Conservation (phyloP, 2,797 vertebrate species). For the Dicrostonyx torquatus region DNA sequence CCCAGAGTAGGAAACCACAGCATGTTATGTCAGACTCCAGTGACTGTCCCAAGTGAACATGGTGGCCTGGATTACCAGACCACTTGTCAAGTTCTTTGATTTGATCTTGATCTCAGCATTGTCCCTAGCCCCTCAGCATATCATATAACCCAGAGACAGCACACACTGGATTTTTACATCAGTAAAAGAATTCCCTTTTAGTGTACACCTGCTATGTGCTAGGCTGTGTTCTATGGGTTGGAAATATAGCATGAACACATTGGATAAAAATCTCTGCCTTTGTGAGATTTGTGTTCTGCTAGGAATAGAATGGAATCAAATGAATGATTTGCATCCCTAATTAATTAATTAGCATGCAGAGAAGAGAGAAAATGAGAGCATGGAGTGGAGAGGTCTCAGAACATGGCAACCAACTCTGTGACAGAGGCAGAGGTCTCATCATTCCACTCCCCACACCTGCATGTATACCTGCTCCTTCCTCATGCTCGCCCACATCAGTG, state of each 20-base stretch:
- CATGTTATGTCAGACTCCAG: background rate
- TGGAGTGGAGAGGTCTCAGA: background rate
- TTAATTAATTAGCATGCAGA: background rate
- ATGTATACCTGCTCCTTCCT: background rate
- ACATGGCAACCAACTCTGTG: rapidly evolving
- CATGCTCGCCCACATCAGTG: rapidly evolving
- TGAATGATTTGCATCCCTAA: background rate
- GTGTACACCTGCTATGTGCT: background rate
- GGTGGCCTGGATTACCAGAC: no score
- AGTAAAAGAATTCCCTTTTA: background rate
- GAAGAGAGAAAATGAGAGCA: background rate
- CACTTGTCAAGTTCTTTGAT: background rate
- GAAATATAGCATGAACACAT: background rate
- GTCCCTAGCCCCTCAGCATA: background rate
- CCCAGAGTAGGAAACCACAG: no score
- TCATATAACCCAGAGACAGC: background rate
- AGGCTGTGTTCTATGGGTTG: background rate
- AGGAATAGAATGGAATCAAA: background rate
- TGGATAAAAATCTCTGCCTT: background rate
- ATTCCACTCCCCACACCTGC: rapidly evolving
- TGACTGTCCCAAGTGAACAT: background rate
- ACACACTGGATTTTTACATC: background rate
- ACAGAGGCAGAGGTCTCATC: background rate
- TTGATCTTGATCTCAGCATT: background rate
- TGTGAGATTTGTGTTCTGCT: background rate